Evolutionary conservation across 2,888 invertebrate genomes (phyloP), one percentile per base, ranked within the genome.

Genomic region (Pterostichus niger): DNA sequence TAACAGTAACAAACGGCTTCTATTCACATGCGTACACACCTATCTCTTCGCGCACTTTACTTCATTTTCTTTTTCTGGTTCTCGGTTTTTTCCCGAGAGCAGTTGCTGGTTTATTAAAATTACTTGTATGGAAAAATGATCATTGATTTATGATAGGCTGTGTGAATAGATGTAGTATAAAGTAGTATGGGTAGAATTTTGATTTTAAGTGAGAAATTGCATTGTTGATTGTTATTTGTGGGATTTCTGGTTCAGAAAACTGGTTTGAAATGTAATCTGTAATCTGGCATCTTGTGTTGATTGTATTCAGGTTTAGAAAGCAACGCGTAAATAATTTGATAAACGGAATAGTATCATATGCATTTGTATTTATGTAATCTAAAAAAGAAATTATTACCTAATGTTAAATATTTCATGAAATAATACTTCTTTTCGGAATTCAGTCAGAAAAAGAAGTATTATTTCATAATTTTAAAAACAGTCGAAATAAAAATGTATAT

Each of bases 1-100:
- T 59, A 59, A 31, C 59, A 46, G 44, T 73, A 40, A 46, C 71
- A 73, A 73, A 46, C 71, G 11, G 71, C 71, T 71, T 46, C 71
- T 71, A 71, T 71, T 71, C 71, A 71, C 71, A 71, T 71, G 44
- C 71, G 44, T 17, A 71, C 71, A 73, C 71, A 73, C 71, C 71
- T 73, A 44, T 46, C 35, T 64, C 33, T 17, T 10, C 59, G 59
- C 10, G 24, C 24, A 59, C 17, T 64, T 64, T 46, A 77, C 59
- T 33, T 77, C 49, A 15, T 40, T 44, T 73, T 54, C 44, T 77
- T 15, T n/a, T 75, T 75, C 13, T 75, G 49, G 11, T 75, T 75
- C 13, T 75, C 6, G 11, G 10, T 13, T 59, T 59, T 59, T 73
- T 44, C 73, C 15, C 13, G 3, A 13, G 33, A 64, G 17, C 31